Base-by-base conservation (phyloP, 2,888 invertebrate genomes). In the Nomada hirtipes region DNA sequence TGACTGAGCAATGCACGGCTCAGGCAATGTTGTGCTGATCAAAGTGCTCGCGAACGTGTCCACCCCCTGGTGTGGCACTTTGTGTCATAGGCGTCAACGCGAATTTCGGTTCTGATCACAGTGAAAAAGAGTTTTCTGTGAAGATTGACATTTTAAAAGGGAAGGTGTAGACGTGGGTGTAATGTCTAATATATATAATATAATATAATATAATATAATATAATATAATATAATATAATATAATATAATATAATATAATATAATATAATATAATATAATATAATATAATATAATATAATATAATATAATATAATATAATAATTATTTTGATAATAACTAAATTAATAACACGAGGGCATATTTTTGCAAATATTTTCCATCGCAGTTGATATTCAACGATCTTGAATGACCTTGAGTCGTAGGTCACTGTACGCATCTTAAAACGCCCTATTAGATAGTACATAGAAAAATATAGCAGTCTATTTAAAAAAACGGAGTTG, bases 1-100 rank as follows among this genome's bases (percentile, higher is more conserved):
- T 79, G 79, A 64, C 63, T 73, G 84, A 76, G 52, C 84, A 82
- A 67, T 76, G 64, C 76, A 73, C 70, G 64, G 68, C 59, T 50
- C 77, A 29, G 68, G 53, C 55, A 44, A 23, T 78, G 67, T 70
- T 77, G 64, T 52, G 61, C 59, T 84, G 84, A 86, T 86, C 86
- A 86, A 86, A 86, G 86, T 76, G 67, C 73, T 61, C 52, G 42
- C 53, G 52, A 61, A 55, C 29, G 18, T 64, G 52, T 23, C 47
- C 52, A 26, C 13, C 44, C 42, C n/a, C 18, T 42, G 13, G 50
- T 29, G n/a, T n/a, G 7, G 4, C 15, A 20, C 18, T 63, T 71
- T 55, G 50, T 10, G 50, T n/a, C 82, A 59, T 60, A 23, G 64
- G 52, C 64, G 68, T 57, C 47, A 36, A 55, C 63, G n/a, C 4